Evolutionary conservation across 2,888 invertebrate genomes (phyloP).

Genomic region (Trypoxylon attenuatum): DNA sequence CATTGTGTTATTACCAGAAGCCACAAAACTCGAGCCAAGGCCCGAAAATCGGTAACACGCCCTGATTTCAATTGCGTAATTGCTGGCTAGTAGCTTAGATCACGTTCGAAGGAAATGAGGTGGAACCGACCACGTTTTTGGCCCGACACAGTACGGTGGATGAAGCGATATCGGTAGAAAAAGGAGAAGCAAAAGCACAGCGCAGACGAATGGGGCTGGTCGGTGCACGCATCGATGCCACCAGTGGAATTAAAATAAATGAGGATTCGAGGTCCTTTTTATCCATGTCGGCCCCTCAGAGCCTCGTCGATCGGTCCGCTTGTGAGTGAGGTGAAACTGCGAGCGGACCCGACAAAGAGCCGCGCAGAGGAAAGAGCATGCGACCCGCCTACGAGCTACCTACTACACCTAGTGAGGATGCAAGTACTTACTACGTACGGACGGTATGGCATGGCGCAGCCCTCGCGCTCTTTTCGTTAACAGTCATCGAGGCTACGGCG

Average conservation of each 20-base stretch:
- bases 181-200: not conserved
- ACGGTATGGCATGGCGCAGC: constrained; percentile 17
- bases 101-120: not conserved
- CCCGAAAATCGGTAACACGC: not conserved
- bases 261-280: constrained; percentile 22
- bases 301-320: constrained; percentile 28
- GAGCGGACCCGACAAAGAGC: not conserved
- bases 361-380: no score
- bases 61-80: not conserved
- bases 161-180: no score
- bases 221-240: no score
- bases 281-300: not conserved
- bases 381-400: no score
- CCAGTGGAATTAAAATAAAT: constrained; percentile 24
- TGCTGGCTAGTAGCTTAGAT: not conserved
- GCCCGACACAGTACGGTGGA: not conserved
- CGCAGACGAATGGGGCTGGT: no score
- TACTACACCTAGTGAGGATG: no score
- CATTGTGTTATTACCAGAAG: not conserved
- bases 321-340: constrained; percentile 4
- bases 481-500: constrained; percentile 9
- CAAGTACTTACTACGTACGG: not conserved
- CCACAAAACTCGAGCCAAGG: not conserved
- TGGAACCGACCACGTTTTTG: not conserved
- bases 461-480: constrained; percentile 37